phyloP scores from a whole-genome alignment of 2,113 vertebrate species.

The Ptychochromis oligacanthus region DNA sequence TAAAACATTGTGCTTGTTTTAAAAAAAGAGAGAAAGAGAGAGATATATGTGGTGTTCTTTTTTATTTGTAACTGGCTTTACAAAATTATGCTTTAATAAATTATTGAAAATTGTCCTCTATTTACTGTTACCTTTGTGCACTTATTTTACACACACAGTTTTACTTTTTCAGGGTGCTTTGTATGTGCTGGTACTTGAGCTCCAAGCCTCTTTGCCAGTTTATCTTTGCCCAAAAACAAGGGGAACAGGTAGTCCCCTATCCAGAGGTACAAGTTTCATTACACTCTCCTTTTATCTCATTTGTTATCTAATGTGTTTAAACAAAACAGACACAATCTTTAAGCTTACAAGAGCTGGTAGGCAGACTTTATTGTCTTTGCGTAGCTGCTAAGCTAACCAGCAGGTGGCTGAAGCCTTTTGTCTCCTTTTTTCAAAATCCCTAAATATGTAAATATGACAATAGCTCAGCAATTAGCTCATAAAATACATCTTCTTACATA shows the following conservation, averaged over 20 bases:
- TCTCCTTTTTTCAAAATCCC: too few species aligned
- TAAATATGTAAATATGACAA: too few species aligned
- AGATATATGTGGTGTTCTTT: conserved; percentile 75
- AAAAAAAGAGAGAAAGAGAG: conserved; percentile 75
- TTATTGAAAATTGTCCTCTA: conserved; percentile 75
- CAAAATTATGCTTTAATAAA: conserved; percentile 91
- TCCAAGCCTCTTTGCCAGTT: background rate
- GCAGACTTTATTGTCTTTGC: too few species aligned
- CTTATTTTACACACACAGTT: conserved; percentile 21
- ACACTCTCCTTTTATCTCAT: background rate
- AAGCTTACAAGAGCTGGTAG: background rate
- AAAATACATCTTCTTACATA: background rate
- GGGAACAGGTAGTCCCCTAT: background rate
- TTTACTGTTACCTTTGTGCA: conserved; percentile 18
- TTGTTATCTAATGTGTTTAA: background rate
- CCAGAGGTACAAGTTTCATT: too few species aligned
- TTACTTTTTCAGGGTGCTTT: background rate
- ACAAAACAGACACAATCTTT: background rate
- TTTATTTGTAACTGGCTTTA: conserved; percentile 92
- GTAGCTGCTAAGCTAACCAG: background rate
- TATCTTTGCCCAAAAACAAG: too few species aligned
- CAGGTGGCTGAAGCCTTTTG: too few species aligned
- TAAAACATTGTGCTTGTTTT: conserved; percentile 82
- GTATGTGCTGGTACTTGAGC: background rate
- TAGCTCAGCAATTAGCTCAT: background rate